phyloP scores from a whole-genome alignment of 2,797 vertebrate genomes.

The Rhinichthys osculus region DNA sequence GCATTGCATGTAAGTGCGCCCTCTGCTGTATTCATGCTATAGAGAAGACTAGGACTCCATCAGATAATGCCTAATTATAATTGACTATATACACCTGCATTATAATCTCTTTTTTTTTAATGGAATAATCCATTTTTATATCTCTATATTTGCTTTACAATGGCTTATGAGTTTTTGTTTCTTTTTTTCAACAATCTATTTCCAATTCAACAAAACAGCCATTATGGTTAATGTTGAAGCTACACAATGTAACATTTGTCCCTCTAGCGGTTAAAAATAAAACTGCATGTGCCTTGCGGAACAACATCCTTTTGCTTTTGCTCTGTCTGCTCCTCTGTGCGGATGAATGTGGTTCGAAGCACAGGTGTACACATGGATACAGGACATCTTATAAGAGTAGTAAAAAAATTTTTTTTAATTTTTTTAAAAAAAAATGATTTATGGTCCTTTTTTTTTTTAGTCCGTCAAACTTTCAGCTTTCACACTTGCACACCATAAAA shows the following conservation, averaged over 20 bases:
- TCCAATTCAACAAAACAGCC: not conserved
- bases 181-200: not conserved
- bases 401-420: too few species aligned
- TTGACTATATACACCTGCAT: not conserved
- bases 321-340: not conserved
- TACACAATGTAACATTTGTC: not conserved
- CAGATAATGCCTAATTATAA: not conserved
- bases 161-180: not conserved
- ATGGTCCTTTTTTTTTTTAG: not conserved
- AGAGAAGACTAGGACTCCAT: not conserved
- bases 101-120: not conserved
- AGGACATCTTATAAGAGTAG: not conserved
- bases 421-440: not conserved
- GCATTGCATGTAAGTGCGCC: constrained; percentile 86
- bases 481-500: too few species aligned
- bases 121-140: not conserved
- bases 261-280: not conserved
- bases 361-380: not conserved
- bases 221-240: not conserved
- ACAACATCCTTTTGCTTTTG: not conserved
- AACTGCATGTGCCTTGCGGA: not conserved
- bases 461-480: not conserved
- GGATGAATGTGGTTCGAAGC: not conserved
- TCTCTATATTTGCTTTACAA: not conserved
- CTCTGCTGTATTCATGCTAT: constrained; percentile 6